Percentiles rank a stretch among this genome's conserved stretches.
These are phyloP conservation scores for Phylloscopus trochiloides DNA, from an alignment of 2,113 vertebrate genomes.

Conservation along the genomic window DNA sequence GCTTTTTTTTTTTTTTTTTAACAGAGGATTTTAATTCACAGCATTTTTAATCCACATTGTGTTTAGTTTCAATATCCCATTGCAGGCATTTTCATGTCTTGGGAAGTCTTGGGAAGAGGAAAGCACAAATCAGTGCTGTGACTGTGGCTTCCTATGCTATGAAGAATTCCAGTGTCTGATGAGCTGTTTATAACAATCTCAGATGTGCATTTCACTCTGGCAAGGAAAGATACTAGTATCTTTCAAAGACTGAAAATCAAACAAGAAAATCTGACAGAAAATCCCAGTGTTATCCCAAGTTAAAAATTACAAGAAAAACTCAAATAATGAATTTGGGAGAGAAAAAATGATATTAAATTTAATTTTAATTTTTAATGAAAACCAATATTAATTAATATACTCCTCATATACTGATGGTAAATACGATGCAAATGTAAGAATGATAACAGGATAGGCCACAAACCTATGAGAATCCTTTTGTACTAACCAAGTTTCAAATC, in stretches of 20 bases:
- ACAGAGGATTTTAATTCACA: background rate
- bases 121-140: background rate
- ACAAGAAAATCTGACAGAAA: background rate
- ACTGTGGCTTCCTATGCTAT: background rate
- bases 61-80: background rate
- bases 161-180: background rate
- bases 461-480: background rate
- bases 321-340: background rate
- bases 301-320: background rate
- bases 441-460: background rate
- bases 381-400: background rate
- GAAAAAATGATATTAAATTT: background rate
- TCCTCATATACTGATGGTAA: background rate
- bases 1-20: background rate
- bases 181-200: background rate
- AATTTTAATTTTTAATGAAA: background rate
- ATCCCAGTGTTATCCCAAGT: background rate
- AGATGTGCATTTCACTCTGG: background rate
- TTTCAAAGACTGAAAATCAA: background rate
- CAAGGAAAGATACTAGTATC: background rate
- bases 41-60: background rate
- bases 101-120: background rate
- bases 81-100: background rate
- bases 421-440: background rate
- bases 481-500: background rate